phyloP scores from a whole-genome alignment of 2,797 vertebrate genomes.

The Sebastes reedi region DNA sequence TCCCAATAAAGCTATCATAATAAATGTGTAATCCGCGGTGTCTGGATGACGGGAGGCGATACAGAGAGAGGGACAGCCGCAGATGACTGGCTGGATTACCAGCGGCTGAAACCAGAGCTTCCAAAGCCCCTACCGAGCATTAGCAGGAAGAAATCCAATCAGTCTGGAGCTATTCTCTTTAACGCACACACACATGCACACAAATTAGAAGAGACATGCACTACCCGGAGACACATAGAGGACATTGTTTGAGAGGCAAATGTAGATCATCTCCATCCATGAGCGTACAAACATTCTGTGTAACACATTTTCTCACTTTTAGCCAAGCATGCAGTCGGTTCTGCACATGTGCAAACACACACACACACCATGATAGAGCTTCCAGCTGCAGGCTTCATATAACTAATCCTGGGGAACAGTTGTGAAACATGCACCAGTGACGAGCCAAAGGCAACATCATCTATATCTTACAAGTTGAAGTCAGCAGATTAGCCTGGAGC shows the following conservation, averaged over 20 bases:
- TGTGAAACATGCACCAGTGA: slow-evolving; percentile 65
- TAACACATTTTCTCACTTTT: slow-evolving; percentile 44
- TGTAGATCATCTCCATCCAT: slow-evolving; percentile 25
- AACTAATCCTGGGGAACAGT: slow-evolving; percentile 52
- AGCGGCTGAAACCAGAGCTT: slow-evolving; percentile 76
- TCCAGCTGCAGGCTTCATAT: slow-evolving; percentile 57
- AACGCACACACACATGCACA: slow-evolving; percentile 33
- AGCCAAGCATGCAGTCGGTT: slow-evolving; percentile 23
- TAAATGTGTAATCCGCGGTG: slow-evolving; percentile 73
- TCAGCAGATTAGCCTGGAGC: slow-evolving; percentile 55
- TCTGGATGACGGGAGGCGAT: slow-evolving; percentile 71
- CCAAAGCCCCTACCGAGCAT: slow-evolving; percentile 73
- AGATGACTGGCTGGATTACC: slow-evolving; percentile 80
- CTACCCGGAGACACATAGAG: slow-evolving; percentile 40
- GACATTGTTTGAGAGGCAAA: slow-evolving; percentile 59
- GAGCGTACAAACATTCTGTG: slow-evolving; percentile 15
- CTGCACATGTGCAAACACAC: slow-evolving; percentile 15
- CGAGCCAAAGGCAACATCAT: slow-evolving; percentile 73
- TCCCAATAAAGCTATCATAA: slow-evolving; percentile 81
- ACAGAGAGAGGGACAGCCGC: slow-evolving; percentile 68
- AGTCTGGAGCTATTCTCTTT: slow-evolving; percentile 73
- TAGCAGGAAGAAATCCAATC: slow-evolving; percentile 79
- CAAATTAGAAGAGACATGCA: slow-evolving; percentile 34
- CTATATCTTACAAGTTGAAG: slow-evolving; percentile 55
- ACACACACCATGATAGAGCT: slow-evolving; percentile 22